Percentiles rank a stretch among this genome's conserved stretches.
Evolutionary conservation across 1,140 invertebrate genomes (phyloP).

Genomic region (Portunus trituberculatus): DNA sequence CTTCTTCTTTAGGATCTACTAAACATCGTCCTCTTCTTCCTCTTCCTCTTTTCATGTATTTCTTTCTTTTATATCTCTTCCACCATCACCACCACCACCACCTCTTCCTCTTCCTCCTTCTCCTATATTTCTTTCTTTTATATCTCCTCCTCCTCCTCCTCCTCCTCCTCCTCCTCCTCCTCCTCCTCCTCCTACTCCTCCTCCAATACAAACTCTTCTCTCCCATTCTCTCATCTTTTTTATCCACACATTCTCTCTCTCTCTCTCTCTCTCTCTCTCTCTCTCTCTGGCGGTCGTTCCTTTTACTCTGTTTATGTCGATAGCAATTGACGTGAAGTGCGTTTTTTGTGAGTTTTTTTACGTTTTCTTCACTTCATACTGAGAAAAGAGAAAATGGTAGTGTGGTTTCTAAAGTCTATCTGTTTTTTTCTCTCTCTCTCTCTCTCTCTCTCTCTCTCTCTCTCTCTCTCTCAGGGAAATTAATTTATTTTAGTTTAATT

Average conservation of each 20-base stretch:
- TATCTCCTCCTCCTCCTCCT: no score
- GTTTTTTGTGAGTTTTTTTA: not conserved
- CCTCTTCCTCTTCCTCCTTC: no score
- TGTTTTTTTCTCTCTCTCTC: no score
- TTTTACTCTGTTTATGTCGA: not conserved
- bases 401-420: not conserved
- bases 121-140: no score
- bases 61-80: not conserved
- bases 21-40: not conserved
- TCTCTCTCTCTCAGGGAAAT: not conserved
- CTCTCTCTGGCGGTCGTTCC: not conserved
- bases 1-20: not conserved
- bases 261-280: no score
- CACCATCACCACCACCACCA: no score
- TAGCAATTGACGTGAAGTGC: not conserved
- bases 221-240: not conserved
- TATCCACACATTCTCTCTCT: no score
- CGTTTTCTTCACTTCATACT: not conserved
- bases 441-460: not conserved
- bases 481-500: no score
- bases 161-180: no score
- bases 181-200: no score
- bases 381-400: not conserved
- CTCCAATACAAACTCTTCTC: not conserved
- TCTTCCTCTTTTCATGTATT: not conserved